These are phyloP conservation scores for Heliconius aoede DNA, from an alignment of 2,888 invertebrate species.

Conservation along the genomic window DNA sequence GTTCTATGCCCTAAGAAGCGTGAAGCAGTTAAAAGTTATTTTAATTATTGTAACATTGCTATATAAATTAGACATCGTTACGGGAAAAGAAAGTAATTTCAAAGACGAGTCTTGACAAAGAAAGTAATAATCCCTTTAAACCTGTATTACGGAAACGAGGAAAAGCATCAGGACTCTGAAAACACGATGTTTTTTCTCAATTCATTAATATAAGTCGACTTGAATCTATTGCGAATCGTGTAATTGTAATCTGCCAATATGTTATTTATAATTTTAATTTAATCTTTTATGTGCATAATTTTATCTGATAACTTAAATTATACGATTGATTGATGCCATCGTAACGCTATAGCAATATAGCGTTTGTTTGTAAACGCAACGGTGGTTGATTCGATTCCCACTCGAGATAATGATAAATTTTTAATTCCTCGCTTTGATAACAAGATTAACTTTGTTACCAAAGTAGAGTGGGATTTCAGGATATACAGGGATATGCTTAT, in stretches of 20 bases:
- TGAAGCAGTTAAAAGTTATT: too few relatives aligned
- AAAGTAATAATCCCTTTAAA: conserved; percentile 19
- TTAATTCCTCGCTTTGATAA: not conserved
- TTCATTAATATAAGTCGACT: conserved; percentile 1
- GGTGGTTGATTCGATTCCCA: too few relatives aligned
- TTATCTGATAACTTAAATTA: too few relatives aligned
- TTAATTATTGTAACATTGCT: not conserved
- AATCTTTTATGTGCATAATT: too few relatives aligned
- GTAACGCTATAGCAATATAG: too few relatives aligned
- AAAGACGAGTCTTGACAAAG: conserved; percentile 10
- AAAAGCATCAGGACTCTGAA: not conserved
- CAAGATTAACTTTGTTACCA: too few relatives aligned
- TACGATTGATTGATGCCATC: too few relatives aligned
- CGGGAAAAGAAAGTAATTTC: conserved; percentile 7
- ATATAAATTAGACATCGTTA: conserved; percentile 9
- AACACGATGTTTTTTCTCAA: conserved; percentile 2
- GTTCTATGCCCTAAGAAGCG: too few relatives aligned
- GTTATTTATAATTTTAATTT: not conserved
- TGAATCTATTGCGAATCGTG: not conserved
- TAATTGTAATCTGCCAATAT: not conserved
- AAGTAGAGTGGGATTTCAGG: too few relatives aligned
- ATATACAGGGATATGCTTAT: too few relatives aligned
- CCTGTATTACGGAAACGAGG: conserved; percentile 12
- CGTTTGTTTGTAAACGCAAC: too few relatives aligned
- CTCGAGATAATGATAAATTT: too few relatives aligned